These are phyloP conservation scores for Elegia similella DNA, from an alignment of 2,888 invertebrate genomes.

Conservation along the genomic window DNA sequence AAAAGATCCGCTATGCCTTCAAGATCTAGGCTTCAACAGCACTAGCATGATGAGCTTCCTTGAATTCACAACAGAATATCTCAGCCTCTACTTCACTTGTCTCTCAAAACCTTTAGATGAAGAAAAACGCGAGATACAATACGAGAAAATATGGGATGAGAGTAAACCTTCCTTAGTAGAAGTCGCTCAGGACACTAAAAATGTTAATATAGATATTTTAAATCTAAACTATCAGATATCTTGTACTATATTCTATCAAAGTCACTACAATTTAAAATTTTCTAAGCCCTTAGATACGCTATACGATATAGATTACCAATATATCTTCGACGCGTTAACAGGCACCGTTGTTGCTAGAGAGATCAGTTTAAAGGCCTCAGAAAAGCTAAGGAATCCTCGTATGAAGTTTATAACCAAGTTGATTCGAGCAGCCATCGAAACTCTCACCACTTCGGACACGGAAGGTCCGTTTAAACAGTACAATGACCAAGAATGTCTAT, in stretches of 20 bases:
- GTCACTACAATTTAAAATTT: constrained; percentile 88
- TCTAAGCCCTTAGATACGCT: constrained; percentile 87
- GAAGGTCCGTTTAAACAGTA: constrained; percentile 70
- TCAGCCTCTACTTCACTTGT: constrained; percentile 68
- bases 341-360: constrained; percentile 71
- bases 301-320: constrained; percentile 87
- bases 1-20: constrained; percentile 90
- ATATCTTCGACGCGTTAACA: constrained; percentile 76
- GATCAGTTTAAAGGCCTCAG: constrained; percentile 84
- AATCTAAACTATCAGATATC: constrained; percentile 91
- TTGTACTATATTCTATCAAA: constrained; percentile 88
- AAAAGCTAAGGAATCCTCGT: constrained; percentile 86
- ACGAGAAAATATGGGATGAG: constrained; percentile 86
- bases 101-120: constrained; percentile 56
- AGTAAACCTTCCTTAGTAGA: constrained; percentile 87
- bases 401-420: constrained; percentile 88
- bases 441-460: constrained; percentile 83
- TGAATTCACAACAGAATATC: constrained; percentile 67
- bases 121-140: constrained; percentile 66
- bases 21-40: constrained; percentile 88
- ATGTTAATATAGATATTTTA: constrained; percentile 88
- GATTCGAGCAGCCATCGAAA: constrained; percentile 87
- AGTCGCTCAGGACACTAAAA: constrained; percentile 88
- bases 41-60: constrained; percentile 79
- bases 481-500: constrained; percentile 59